Evolutionary conservation across 2,797 vertebrate species (phyloP), one percentile per base, ranked within the genome.

Genomic region (Novumbra hubbsi): DNA sequence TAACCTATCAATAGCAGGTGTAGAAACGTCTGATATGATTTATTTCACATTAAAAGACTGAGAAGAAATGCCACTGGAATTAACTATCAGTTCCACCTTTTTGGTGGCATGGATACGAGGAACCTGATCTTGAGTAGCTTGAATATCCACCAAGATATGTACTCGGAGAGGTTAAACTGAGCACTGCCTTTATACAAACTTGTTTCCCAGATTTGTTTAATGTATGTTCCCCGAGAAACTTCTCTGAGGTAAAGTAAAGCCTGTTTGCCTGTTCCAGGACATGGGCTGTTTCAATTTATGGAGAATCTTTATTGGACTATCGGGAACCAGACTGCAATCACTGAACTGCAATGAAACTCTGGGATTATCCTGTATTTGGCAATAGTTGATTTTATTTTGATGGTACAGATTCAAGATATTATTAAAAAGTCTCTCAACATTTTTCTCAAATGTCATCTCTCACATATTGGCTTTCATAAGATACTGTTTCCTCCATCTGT

Each of bases 361-460:
- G 82, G 80, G 85, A 81, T 83, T 78, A 80, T 81, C 89, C 81
- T 80, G 75, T 79, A 24, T 68, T 76, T 70, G 76, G 73, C 70
- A 78, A 83, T 85, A 83, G 73, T 78, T 34, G 76, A 8, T 84
- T 88, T 28, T 84, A 27, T 2, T 68, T 72, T 78, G 52, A 73
- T 87, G 17, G 64, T 55, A 57, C 71, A 3, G n/a, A 73, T 78
- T 71, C 15, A 0, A 73, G 57, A 75, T 73, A 27, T 68, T 75
- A n/a, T 60, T 16, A 41, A 70, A 48, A 64, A 5, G 1, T 15
- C 55, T 55, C 15, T 55, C 60, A 38, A 69, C 50, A 62, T 48
- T 63, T 69, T 45, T 38, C 60, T 49, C 0, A 30, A 52, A 45
- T 48, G 12, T 57, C 28, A 21, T 16, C 38, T 28, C 14, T 45